Percentiles rank a stretch among this genome's conserved stretches.
These are phyloP conservation scores for Erynnis tages DNA, from an alignment of 2,888 invertebrate species.

Conservation along the genomic window DNA sequence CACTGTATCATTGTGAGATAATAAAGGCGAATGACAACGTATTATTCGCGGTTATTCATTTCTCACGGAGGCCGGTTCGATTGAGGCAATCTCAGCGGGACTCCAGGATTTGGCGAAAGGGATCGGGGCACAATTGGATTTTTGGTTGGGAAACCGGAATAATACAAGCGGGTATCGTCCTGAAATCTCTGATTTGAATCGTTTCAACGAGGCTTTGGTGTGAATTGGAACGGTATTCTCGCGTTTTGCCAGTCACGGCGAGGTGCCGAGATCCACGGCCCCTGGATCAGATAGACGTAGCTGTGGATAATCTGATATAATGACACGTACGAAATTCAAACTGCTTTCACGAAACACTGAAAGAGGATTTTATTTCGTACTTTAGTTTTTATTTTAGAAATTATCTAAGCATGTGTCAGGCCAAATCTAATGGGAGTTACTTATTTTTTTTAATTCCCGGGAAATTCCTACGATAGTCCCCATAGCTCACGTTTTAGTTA, in stretches of 20 bases:
- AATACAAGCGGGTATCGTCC: slow-evolving; percentile 79
- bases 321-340: slow-evolving; percentile 19
- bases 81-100: slow-evolving; percentile 77
- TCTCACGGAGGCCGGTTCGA: slow-evolving; percentile 57
- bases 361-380: neutral
- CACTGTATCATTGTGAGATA: slow-evolving; percentile 79
- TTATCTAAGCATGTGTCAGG: no score
- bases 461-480: no score
- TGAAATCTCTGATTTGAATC: slow-evolving; percentile 81
- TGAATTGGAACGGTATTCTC: slow-evolving; percentile 63
- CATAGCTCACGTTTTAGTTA: no score
- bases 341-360: slow-evolving; percentile 1
- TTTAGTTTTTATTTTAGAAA: neutral
- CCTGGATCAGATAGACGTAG: slow-evolving; percentile 18
- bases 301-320: slow-evolving; percentile 25
- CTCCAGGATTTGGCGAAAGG: slow-evolving; percentile 69
- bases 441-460: no score
- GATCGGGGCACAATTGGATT: slow-evolving; percentile 78
- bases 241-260: slow-evolving; percentile 57
- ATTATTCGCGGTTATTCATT: slow-evolving; percentile 78
- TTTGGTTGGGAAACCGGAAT: slow-evolving; percentile 80
- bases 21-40: slow-evolving; percentile 80
- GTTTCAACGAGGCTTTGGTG: slow-evolving; percentile 70
- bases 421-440: no score
- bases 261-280: slow-evolving; percentile 27